Percentiles rank a stretch among this genome's conserved stretches.
Conservation (phyloP, 2,888 invertebrate species). For the Phrixothrix hirtus region DNA sequence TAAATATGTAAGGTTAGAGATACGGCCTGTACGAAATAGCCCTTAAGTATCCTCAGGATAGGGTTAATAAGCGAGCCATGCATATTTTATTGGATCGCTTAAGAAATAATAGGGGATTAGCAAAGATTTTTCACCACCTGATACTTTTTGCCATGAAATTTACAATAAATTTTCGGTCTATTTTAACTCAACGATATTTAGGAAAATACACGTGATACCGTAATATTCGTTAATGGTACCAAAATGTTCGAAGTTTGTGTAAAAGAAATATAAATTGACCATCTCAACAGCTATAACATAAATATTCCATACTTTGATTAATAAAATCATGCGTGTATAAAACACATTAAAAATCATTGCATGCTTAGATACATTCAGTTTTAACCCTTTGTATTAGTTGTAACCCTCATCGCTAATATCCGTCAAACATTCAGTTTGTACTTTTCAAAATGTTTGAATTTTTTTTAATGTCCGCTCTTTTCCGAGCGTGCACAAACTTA, state of each 20-base stretch:
- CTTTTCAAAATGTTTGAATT: too few relatives aligned
- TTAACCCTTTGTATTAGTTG: slow-evolving; percentile 39
- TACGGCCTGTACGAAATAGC: slow-evolving; percentile 9
- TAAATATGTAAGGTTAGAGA: slow-evolving; percentile 17
- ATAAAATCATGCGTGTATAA: slow-evolving; percentile 55
- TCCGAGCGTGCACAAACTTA: slow-evolving; percentile 10
- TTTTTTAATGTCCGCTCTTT: slow-evolving; percentile 19
- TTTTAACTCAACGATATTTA: neutral
- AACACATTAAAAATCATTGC: slow-evolving; percentile 54
- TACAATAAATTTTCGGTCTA: neutral
- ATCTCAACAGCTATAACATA: slow-evolving; percentile 31
- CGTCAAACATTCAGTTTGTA: slow-evolving; percentile 8
- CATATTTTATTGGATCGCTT: slow-evolving; percentile 27
- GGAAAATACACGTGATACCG: slow-evolving; percentile 2
- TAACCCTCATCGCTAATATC: slow-evolving; percentile 30
- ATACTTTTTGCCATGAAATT: slow-evolving; percentile 25
- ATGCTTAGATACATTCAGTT: slow-evolving; percentile 48
- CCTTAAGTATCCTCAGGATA: slow-evolving; percentile 8
- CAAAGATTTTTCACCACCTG: slow-evolving; percentile 32
- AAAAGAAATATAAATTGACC: slow-evolving; percentile 26
- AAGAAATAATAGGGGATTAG: slow-evolving; percentile 32
- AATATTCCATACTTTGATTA: slow-evolving; percentile 44
- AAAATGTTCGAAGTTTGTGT: slow-evolving; percentile 15
- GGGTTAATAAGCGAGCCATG: slow-evolving; percentile 13
- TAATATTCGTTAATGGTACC: slow-evolving; percentile 19